Base-by-base conservation (phyloP, 2,797 vertebrate species). In the Prunella strophiata region DNA sequence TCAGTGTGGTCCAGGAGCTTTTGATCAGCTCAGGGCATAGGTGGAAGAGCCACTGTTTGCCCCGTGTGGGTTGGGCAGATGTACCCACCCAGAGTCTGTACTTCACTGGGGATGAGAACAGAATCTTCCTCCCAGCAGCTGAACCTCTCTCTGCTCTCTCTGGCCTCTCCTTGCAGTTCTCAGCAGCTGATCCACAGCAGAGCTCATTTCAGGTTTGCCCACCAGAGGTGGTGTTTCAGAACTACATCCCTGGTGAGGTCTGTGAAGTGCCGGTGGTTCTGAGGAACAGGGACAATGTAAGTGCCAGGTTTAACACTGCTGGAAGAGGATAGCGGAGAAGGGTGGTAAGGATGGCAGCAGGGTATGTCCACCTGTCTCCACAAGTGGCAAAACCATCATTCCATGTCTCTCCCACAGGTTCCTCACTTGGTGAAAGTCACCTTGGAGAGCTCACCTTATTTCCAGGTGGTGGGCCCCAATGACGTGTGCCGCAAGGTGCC, bases 381-480 rank as follows among this genome's bases (percentile, higher is more conserved):
- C 2, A 2, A 34, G 47, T 30, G 58, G 16, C 22, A 52, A 29
- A 30, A 17, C 40, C 6, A n/a, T 38, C 9, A 4, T 62, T 88
- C 34, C 20, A 1, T 42, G 7, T 92, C 42, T 94, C 80, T 55
- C 13, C 54, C 89, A 11, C 96, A 99, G 99, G 98, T 98, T 94
- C 97, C 98, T 70, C 97, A 93, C 22, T 80, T 98, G 81, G 96
- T 99, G 84, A 99, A 98, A 89, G 90, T 99, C 38, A 85, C 97
- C 66, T 96, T 97, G 83, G 98, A 98, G 88, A 98, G 95, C 61
- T 99, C 98, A 0, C 97, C 98, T 16, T 98, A 98, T 84, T 99
- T 99, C 96, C 96, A 95, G 85, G 96, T 99, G 57, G 91, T 98
- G 59, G 96, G 98, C 86, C 98, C 98, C 67, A 93, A 90, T 43